Conservation (phyloP, 2,797 vertebrate species). For the Coccyzus lansbergi region DNA sequence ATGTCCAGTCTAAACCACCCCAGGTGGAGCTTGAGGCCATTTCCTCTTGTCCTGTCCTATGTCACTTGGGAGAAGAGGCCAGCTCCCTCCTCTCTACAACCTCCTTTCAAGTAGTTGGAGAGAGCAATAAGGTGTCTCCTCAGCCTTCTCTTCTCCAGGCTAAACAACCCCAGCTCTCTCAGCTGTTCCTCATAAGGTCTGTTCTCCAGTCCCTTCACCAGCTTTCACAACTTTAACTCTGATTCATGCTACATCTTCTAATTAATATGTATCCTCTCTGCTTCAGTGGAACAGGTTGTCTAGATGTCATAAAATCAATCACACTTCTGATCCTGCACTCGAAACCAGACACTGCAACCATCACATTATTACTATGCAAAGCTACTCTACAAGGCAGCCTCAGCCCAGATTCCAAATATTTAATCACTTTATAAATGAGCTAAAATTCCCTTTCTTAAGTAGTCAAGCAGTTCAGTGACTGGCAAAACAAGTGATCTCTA, state of each 20-base stretch:
- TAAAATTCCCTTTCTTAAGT: not conserved
- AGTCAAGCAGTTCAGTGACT: not conserved
- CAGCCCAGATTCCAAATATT: not conserved
- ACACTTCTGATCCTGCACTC: not conserved
- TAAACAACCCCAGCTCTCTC: too few species aligned
- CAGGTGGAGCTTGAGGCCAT: too few species aligned
- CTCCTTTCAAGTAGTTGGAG: too few species aligned
- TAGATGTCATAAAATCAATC: not conserved
- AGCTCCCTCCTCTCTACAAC: too few species aligned
- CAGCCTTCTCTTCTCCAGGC: too few species aligned
- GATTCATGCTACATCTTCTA: not conserved
- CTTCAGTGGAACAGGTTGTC: not conserved
- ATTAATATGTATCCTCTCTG: not conserved
- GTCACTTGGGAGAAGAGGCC: too few species aligned
- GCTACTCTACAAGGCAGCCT: not conserved
- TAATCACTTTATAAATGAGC: not conserved
- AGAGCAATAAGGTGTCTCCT: too few species aligned
- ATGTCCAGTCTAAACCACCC: too few species aligned
- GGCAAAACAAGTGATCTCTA: not conserved
- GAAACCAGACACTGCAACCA: not conserved
- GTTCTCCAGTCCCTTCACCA: too few species aligned
- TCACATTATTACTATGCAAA: not conserved
- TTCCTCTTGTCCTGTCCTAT: too few species aligned
- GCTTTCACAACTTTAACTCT: not conserved
- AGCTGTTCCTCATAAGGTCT: too few species aligned